These are phyloP conservation scores for Oxytorus armatus DNA, from an alignment of 2,888 invertebrate species.

Conservation along the genomic window DNA sequence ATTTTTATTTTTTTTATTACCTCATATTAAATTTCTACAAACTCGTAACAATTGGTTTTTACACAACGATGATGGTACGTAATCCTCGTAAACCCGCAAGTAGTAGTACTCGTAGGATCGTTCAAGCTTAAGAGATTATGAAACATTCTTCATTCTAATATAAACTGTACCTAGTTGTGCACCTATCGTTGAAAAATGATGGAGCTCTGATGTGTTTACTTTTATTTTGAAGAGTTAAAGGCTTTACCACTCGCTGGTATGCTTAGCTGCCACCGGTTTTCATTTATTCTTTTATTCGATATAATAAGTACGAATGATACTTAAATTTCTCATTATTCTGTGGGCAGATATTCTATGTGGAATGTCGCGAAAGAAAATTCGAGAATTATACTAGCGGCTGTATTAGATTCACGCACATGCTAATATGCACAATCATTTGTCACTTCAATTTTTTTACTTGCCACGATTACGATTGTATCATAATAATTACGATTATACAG, in stretches of 20 bases:
- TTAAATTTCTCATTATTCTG: conserved; percentile 17
- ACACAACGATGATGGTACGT: conserved; percentile 5
- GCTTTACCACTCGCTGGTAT: no score
- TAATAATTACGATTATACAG: conserved; percentile 18
- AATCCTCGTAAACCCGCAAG: conserved; percentile 14
- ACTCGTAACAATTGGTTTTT: conserved; percentile 43
- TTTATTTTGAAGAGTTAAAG: neutral
- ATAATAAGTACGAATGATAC: conserved; percentile 42
- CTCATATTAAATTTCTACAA: conserved; percentile 37
- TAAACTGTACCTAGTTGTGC: conserved; percentile 38
- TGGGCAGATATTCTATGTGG: neutral
- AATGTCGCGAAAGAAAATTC: conserved; percentile 41
- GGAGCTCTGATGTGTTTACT: conserved; percentile 2
- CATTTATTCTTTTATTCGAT: conserved; percentile 11
- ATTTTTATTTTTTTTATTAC: conserved; percentile 20
- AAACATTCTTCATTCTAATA: conserved; percentile 34
- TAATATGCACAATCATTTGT: conserved; percentile 40
- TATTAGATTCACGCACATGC: conserved; percentile 37
- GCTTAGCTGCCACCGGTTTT: neutral
- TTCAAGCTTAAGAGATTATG: conserved; percentile 46
- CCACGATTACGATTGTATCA: conserved; percentile 14
- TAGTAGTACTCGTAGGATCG: conserved; percentile 48
- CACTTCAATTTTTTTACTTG: conserved; percentile 33
- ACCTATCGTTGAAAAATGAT: conserved; percentile 22
- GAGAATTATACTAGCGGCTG: neutral